These are phyloP conservation scores for Alsophila aescularia DNA, from an alignment of 2,888 invertebrate species.

Conservation along the genomic window DNA sequence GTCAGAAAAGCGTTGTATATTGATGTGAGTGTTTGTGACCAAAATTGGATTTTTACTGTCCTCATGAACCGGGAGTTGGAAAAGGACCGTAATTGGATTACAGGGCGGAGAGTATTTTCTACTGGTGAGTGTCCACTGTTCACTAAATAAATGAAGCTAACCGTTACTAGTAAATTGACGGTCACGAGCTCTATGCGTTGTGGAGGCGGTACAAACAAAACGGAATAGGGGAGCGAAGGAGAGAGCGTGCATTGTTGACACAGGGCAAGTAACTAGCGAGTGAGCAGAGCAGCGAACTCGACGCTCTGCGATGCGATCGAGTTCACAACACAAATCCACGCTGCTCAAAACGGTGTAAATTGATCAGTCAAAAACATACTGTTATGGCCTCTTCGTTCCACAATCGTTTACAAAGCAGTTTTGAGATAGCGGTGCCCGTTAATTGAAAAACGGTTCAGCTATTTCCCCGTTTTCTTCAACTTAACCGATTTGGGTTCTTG, in stretches of 20 bases:
- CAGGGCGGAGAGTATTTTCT: conserved; percentile 53
- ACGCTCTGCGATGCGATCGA: conserved; percentile 11
- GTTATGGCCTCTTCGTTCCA: conserved; percentile 43
- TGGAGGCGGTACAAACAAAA: conserved; percentile 68
- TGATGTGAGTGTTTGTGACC: conserved; percentile 48
- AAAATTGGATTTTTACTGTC: conserved; percentile 44
- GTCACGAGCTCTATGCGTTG: conserved; percentile 42
- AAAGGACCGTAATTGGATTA: conserved; percentile 66
- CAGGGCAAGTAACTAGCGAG: conserved; percentile 57
- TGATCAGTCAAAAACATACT: conserved; percentile 52
- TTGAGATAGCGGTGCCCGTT: conserved; percentile 27
- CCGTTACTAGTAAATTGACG: conserved; percentile 40
- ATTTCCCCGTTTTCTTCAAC: conserved; percentile 8
- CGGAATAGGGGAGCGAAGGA: conserved; percentile 70
- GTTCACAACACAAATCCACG: conserved; percentile 38
- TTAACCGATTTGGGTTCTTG: background rate
- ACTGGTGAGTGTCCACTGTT: conserved; percentile 59
- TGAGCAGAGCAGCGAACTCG: conserved; percentile 29
- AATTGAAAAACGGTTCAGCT: conserved; percentile 27
- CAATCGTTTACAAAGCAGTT: conserved; percentile 21
- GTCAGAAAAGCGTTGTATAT: conserved; percentile 47
- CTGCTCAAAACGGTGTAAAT: conserved; percentile 46
- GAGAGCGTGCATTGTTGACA: conserved; percentile 77
- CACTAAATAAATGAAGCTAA: conserved; percentile 43
- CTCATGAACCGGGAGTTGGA: conserved; percentile 59